Conservation (phyloP, 2,113 vertebrate genomes). For the Mobula birostris region DNA sequence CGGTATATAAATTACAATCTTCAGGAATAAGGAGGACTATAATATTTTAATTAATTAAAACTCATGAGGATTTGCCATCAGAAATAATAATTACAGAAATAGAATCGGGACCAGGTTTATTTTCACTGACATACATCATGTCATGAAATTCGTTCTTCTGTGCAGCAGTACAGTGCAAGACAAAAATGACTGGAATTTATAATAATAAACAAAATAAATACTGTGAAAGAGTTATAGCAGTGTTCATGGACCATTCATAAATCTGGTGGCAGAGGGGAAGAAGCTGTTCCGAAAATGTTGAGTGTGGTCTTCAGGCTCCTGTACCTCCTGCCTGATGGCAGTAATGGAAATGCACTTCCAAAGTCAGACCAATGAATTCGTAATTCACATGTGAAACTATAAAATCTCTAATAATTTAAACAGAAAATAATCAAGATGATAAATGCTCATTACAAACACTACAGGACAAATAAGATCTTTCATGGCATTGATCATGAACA, state of each 20-base stretch:
- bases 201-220: too few species aligned
- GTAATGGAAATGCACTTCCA: background rate
- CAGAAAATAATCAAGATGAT: background rate
- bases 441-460: background rate
- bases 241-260: too few species aligned
- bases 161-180: too few species aligned
- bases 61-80: background rate
- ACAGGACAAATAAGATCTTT: background rate
- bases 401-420: background rate
- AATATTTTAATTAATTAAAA: background rate
- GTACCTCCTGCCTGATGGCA: too few species aligned
- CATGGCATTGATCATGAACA: background rate
- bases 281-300: too few species aligned
- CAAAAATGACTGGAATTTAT: too few species aligned
- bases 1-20: background rate
- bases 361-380: background rate
- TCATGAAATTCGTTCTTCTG: too few species aligned
- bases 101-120: too few species aligned
- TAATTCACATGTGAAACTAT: background rate
- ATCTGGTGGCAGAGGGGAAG: too few species aligned
- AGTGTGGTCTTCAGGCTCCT: too few species aligned
- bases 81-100: background rate
- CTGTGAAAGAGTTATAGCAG: too few species aligned
- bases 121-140: too few species aligned
- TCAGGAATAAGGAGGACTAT: background rate